Conservation (phyloP, 2,888 invertebrate species). For the Agrotis puta region DNA sequence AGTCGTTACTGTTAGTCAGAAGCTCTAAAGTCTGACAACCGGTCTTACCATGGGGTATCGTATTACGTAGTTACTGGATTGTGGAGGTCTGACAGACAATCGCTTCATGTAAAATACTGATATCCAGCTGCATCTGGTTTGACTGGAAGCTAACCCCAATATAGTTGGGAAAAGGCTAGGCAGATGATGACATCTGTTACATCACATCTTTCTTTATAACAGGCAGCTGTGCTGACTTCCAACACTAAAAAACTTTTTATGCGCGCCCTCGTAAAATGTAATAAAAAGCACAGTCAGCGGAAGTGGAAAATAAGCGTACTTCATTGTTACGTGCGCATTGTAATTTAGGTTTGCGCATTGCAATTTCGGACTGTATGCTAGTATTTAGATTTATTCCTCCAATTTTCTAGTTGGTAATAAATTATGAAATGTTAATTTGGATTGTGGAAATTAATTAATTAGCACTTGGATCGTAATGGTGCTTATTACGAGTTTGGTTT, state of each 20-base stretch:
- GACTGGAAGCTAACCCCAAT: too few species aligned
- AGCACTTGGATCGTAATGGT: background rate
- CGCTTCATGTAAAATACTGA: too few species aligned
- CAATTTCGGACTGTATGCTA: constrained; percentile 29
- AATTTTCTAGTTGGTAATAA: constrained; percentile 18
- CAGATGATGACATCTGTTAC: too few species aligned
- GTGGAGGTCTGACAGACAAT: too few species aligned
- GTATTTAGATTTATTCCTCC: constrained; percentile 32
- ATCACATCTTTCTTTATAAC: constrained; percentile 41
- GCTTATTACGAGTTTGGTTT: background rate
- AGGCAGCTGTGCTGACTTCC: constrained; percentile 36
- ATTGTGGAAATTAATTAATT: constrained; percentile 1
- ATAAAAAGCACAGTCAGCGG: constrained; percentile 29
- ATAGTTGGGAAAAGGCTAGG: too few species aligned
- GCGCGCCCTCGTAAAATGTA: constrained; percentile 42
- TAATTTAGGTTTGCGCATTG: constrained; percentile 33
- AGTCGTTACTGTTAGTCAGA: too few species aligned
- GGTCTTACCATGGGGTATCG: too few species aligned
- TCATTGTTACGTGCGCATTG: constrained; percentile 31
- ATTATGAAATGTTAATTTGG: constrained; percentile 8
- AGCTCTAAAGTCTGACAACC: too few species aligned
- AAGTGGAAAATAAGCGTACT: constrained; percentile 43
- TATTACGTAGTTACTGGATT: too few species aligned
- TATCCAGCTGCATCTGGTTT: too few species aligned
- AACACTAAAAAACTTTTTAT: constrained; percentile 51